Evolutionary conservation across 2,888 invertebrate genomes (phyloP).

Genomic region (Pristionchus entomophagus): DNA sequence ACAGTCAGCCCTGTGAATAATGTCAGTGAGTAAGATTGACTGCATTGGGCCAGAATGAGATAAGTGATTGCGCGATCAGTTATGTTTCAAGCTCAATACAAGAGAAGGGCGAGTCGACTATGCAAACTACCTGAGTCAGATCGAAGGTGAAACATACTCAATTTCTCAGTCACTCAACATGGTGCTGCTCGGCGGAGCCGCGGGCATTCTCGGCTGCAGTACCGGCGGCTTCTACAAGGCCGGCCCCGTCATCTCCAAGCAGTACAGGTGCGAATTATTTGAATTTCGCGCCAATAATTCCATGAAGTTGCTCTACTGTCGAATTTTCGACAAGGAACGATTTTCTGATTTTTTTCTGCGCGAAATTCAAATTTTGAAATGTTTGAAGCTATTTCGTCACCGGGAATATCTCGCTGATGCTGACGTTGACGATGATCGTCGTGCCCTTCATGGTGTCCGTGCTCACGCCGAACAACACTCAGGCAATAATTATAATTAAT

Average conservation of each 20-base stretch:
- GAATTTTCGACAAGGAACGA: neutral
- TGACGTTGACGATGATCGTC: constrained; percentile 71
- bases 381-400: constrained; percentile 71
- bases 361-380: neutral
- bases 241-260: constrained; percentile 71
- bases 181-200: constrained; percentile 62
- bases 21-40: too few species aligned
- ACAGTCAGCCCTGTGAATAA: too few species aligned
- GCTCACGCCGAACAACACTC: constrained; percentile 67
- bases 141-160: too few species aligned
- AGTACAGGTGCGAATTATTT: constrained; percentile 58
- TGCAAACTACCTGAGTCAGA: too few species aligned
- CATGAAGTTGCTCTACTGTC: neutral
- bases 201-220: constrained; percentile 66
- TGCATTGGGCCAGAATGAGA: too few species aligned
- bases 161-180: constrained; percentile 50
- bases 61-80: too few species aligned
- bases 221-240: constrained; percentile 75
- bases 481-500: neutral
- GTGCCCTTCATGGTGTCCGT: constrained; percentile 69
- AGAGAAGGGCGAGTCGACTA: neutral
- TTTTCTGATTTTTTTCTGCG: neutral
- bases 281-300: neutral
- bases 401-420: constrained; percentile 74
- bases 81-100: neutral